These are phyloP conservation scores for Scytalopus superciliaris DNA, from an alignment of 2,113 vertebrate species.

Conservation along the genomic window DNA sequence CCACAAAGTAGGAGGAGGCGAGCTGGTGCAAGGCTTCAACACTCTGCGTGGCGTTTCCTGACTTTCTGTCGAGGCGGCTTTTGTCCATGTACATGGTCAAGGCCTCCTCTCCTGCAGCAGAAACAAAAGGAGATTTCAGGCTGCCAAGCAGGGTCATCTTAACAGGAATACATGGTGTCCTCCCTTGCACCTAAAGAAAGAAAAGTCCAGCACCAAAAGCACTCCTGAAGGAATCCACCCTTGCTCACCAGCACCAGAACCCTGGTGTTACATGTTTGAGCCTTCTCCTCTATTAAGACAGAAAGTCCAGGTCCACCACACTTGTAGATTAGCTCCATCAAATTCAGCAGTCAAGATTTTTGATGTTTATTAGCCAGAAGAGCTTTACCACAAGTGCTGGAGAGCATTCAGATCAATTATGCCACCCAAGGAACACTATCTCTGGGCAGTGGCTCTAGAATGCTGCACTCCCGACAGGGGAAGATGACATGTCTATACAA, in stretches of 20 bases:
- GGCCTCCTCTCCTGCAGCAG: constrained; percentile 89
- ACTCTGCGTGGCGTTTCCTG: constrained; percentile 91
- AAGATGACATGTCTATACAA: background rate
- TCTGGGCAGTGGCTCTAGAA: background rate
- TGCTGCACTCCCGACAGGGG: background rate
- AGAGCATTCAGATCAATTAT: background rate
- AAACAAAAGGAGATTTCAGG: background rate
- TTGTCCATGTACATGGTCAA: constrained; percentile 99
- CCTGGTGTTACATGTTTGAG: fast-evolving
- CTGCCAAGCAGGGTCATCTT: background rate
- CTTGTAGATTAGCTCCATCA: background rate
- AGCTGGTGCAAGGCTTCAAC: constrained; percentile 97
- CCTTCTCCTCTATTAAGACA: background rate
- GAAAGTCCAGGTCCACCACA: background rate
- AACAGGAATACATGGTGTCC: background rate
- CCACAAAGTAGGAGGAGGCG: constrained; percentile 97
- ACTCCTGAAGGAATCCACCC: background rate
- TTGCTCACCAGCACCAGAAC: background rate
- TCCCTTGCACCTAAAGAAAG: background rate
- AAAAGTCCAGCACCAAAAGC: fast-evolving
- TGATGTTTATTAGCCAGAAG: background rate
- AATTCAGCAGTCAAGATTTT: background rate
- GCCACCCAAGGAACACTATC: fast-evolving
- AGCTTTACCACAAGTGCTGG: background rate
- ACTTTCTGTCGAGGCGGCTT: constrained; percentile 92